phyloP scores from a whole-genome alignment of 37 sponge, comb jelly and placozoan genomes.

The Ephydatia muelleri region DNA sequence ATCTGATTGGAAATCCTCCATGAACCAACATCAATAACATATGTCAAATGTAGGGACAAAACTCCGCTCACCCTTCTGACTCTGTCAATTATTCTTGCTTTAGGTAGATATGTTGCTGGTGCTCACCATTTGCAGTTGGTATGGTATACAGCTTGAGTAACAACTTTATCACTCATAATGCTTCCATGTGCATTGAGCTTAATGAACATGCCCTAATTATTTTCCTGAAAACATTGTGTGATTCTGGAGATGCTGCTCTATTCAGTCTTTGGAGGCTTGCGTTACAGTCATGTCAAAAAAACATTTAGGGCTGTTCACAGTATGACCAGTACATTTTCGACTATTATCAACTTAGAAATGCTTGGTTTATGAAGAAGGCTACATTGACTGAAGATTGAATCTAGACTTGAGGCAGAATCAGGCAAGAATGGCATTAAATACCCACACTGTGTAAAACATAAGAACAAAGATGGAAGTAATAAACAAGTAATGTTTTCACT shows the following conservation, averaged over 20 bases:
- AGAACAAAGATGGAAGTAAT: constrained; percentile 23
- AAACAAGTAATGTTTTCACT: no score
- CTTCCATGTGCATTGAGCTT: constrained; percentile 54
- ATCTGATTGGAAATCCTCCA: constrained; percentile 14
- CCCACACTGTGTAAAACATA: no score
- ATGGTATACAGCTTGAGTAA: background rate
- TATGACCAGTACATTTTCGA: no score
- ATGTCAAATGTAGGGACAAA: constrained; percentile 59
- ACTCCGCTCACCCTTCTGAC: constrained; percentile 41
- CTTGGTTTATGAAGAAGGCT: constrained; percentile 47
- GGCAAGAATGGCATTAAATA: constrained; percentile 25
- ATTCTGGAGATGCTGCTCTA: background rate
- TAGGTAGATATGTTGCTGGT: constrained; percentile 49
- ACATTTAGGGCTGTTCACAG: constrained; percentile 53
- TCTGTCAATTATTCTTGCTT: constrained; percentile 42
- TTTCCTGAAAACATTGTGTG: constrained; percentile 9
- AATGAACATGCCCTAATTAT: constrained; percentile 54
- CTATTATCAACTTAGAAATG: constrained; percentile 63
- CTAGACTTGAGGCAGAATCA: constrained; percentile 18
- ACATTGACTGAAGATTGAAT: constrained; percentile 50
- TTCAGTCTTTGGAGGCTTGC: constrained; percentile 66
- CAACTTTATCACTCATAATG: constrained; percentile 58
- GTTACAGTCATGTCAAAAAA: constrained; percentile 60
- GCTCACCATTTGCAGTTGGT: constrained; percentile 45
- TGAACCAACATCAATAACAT: constrained; percentile 34